Percentiles rank a stretch among this genome's conserved stretches.
Conservation (phyloP, 2,113 vertebrate genomes). For the Epinephelus fuscoguttatus region DNA sequence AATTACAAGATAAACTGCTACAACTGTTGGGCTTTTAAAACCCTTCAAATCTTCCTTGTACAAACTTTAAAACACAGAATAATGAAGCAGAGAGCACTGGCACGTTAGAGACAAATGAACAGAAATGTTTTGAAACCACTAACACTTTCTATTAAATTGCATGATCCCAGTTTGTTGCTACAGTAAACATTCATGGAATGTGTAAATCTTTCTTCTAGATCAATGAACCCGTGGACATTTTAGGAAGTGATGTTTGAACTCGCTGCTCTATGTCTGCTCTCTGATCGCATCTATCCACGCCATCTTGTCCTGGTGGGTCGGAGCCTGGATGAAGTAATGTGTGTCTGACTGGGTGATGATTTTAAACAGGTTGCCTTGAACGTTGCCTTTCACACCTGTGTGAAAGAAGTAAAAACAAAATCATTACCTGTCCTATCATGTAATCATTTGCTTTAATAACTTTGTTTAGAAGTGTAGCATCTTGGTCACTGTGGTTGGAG, state of each 20-base stretch:
- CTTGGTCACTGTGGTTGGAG: not conserved
- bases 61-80: constrained; percentile 7
- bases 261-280: constrained; percentile 76
- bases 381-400: constrained; percentile 94
- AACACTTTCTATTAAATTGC: not conserved
- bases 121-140: not conserved
- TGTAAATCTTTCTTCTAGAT: not conserved
- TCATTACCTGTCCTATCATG: not conserved
- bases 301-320: constrained; percentile 89
- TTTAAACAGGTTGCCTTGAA: constrained; percentile 97
- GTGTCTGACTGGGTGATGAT: constrained; percentile 94
- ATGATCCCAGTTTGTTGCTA: constrained; percentile 5
- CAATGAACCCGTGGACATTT: not conserved
- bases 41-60: not conserved
- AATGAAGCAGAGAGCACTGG: not conserved
- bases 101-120: not conserved
- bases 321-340: constrained; percentile 95
- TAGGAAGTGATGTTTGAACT: not conserved
- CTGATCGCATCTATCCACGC: constrained; percentile 95
- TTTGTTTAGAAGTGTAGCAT: not conserved
- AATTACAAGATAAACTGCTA: constrained; percentile 8
- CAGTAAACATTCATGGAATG: constrained; percentile 59
- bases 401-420: not conserved
- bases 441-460: not conserved
- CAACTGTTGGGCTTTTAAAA: not conserved